Percentiles rank a stretch among this genome's conserved stretches.
These are phyloP conservation scores for Drosophila jambulina DNA, from an alignment of 1,140 invertebrate genomes.

Conservation along the genomic window DNA sequence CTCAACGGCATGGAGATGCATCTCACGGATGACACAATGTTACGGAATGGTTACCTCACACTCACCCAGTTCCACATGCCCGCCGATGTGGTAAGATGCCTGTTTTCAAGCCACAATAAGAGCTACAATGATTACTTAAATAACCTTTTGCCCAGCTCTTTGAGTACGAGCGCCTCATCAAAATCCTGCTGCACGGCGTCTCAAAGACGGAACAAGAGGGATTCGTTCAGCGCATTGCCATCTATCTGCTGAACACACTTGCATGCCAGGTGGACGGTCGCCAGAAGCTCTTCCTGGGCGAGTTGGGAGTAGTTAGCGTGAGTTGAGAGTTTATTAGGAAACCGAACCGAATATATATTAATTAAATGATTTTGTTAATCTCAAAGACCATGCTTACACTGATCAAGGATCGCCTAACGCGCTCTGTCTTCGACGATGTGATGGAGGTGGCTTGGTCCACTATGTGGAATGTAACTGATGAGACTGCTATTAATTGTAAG, in stretches of 20 bases:
- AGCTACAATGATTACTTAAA: neutral
- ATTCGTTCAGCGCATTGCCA: constrained; percentile 97
- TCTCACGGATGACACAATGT: constrained; percentile 94
- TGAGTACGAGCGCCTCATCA: constrained; percentile 95
- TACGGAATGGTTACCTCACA: constrained; percentile 97
- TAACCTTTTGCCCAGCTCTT: constrained; percentile 89
- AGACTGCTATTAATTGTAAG: constrained; percentile 96
- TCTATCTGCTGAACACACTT: constrained; percentile 97
- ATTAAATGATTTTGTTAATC: constrained; percentile 47
- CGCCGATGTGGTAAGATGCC: constrained; percentile 92
- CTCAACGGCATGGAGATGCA: constrained; percentile 95
- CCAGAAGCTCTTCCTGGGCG: constrained; percentile 96
- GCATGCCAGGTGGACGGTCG: constrained; percentile 97
- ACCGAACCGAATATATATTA: neutral
- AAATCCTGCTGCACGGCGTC: constrained; percentile 93
- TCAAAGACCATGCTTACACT: constrained; percentile 93
- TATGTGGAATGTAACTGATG: constrained; percentile 99
- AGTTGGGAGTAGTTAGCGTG: constrained; percentile 94
- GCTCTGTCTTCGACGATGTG: constrained; percentile 95
- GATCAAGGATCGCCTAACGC: constrained; percentile 91
- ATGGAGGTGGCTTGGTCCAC: constrained; percentile 99
- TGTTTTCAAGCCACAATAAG: neutral
- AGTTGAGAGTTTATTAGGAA: constrained; percentile 40
- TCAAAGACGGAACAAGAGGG: constrained; percentile 93
- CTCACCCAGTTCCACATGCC: constrained; percentile 98